phyloP scores from a whole-genome alignment of 1,140 invertebrate genomes.

The Rhyzopertha dominica region DNA sequence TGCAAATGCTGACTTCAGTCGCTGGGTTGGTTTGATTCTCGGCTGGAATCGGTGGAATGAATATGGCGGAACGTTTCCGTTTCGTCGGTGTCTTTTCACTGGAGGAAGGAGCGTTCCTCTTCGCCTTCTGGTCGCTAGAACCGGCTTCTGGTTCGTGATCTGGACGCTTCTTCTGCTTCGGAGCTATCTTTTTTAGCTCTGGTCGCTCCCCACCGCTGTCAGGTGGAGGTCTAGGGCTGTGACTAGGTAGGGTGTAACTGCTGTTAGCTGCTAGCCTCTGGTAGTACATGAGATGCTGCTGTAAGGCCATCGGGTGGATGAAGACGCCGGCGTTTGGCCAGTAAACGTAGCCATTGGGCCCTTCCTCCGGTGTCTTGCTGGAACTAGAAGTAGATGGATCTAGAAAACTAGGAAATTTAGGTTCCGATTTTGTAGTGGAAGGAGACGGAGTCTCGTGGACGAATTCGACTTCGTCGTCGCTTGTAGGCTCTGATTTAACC shows the following conservation, averaged over 20 bases:
- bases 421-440: slow-evolving; percentile 31
- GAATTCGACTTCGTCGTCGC: slow-evolving; percentile 54
- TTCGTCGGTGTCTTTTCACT: slow-evolving; percentile 55
- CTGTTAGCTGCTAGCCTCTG: slow-evolving; percentile 59
- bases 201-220: slow-evolving; percentile 6
- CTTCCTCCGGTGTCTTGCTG: slow-evolving; percentile 23
- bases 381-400: slow-evolving; percentile 21
- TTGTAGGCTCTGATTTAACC: slow-evolving; percentile 52
- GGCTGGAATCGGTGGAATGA: slow-evolving; percentile 70
- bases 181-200: slow-evolving; percentile 32
- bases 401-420: slow-evolving; percentile 21
- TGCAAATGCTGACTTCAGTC: slow-evolving; percentile 83
- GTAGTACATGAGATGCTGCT: slow-evolving; percentile 68
- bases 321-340: slow-evolving; percentile 66
- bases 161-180: slow-evolving; percentile 31
- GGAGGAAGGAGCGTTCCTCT: slow-evolving; percentile 44
- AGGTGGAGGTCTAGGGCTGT: slow-evolving; percentile 28
- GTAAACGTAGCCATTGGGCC: slow-evolving; percentile 50
- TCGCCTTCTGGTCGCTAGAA: slow-evolving; percentile 39
- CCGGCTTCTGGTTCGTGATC: slow-evolving; percentile 15
- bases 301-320: slow-evolving; percentile 65
- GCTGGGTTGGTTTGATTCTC: slow-evolving; percentile 68
- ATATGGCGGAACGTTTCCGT: slow-evolving; percentile 72
- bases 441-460: slow-evolving; percentile 49
- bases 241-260: slow-evolving; percentile 34